Evolutionary conservation across 2,888 invertebrate species (phyloP).

Genomic region (Cheiracanthium punctorium): DNA sequence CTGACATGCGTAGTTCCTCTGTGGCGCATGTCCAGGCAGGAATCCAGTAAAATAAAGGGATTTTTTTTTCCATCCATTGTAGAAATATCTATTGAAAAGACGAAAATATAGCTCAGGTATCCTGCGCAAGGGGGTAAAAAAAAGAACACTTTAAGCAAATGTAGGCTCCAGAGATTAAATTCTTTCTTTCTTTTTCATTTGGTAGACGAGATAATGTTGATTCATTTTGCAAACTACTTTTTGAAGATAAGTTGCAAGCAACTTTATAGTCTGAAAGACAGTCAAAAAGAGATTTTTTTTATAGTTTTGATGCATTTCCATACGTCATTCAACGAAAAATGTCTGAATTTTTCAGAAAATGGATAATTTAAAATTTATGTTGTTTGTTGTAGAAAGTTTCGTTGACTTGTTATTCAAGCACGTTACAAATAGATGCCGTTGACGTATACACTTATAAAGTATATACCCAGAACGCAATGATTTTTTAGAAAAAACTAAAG

Average conservation of each 20-base stretch:
- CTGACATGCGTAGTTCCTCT: slow-evolving; percentile 5
- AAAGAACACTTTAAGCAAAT: neutral
- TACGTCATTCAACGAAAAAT: no score
- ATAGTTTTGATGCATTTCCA: no score
- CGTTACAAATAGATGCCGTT: no score
- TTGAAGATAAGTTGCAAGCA: neutral
- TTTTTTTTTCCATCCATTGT: neutral
- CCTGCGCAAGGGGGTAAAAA: no score
- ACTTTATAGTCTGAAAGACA: neutral
- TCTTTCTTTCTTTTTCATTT: neutral
- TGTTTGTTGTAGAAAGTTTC: no score
- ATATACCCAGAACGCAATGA: no score
- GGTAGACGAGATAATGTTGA: neutral
- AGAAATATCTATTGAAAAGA: slow-evolving; percentile 1
- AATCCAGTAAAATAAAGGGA: slow-evolving; percentile 5
- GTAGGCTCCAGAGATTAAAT: neutral
- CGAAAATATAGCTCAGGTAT: neutral
- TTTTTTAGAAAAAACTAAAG: no score
- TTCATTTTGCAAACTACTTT: neutral
- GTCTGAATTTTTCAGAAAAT: no score
- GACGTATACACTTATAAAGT: no score
- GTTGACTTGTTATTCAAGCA: no score
- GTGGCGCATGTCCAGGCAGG: slow-evolving; percentile 9
- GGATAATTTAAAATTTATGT: no score
- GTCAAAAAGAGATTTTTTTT: no score